Evolutionary conservation across 2,888 invertebrate species (phyloP), one percentile per base, ranked within the genome.

Genomic region (Calameuta pallipes): DNA sequence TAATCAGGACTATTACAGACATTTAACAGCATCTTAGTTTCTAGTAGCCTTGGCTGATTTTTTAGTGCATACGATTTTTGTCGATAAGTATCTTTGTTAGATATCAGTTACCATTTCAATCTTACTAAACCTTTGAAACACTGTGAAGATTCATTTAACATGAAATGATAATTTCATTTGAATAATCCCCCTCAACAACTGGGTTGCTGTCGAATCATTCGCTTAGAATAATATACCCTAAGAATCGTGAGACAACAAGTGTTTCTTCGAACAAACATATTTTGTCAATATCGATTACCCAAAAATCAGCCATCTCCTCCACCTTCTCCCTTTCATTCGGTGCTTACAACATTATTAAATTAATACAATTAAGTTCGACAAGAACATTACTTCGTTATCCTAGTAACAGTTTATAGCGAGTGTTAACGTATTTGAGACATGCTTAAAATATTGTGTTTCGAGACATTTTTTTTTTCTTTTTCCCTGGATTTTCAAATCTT

Each of bases 1-100:
- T 30, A 33, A 71, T 33, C 71, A 33, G 31, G 71, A 71, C 71
- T 31, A 71, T 71, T 71, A 71, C 71, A 71, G 71, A 71, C 71
- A 71, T 71, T 71, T 15, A 71, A 71, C 71, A 33, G 33, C 71
- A 71, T 33, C 71, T 71, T 71, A 71, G 33, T 33, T 33, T 71
- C 71, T 71, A 71, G 30, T 71, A 71, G 71, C 71, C 33, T 33
- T 30, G 30, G 30, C 71, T 71, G 31, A 33, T 30, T 71, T 33
- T 56, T 56, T 23, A 56, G 41, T 23, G 23, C 41, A 1, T 56
- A 6, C 41, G 6, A 56, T 56, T 56, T 56, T 6, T 56, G 6
- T 6, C 23, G 23, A 23, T 9, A 23, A 6, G 1, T 56, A 23
- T 23, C 15, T 15, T 56, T 9, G 1, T 56, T 56, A 23, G 41